A percentile compares a stretch with the other conserved stretches of the same genome.
Conservation (phyloP, 2,888 invertebrate species). For the Chymomyza fuscimana region DNA sequence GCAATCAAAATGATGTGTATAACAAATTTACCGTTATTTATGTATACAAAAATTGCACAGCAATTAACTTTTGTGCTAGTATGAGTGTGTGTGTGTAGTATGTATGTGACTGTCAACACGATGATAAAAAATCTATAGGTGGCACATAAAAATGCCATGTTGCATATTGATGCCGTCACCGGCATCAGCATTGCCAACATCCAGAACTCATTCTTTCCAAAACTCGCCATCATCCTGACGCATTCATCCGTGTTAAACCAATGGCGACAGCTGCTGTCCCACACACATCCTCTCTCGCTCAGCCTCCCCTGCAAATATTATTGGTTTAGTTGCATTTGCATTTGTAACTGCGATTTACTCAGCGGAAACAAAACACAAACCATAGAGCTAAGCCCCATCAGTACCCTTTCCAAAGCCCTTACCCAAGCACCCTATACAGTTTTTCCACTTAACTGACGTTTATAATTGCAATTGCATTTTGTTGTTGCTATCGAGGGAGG, state of each 20-base stretch:
- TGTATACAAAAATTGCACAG: constrained; percentile 73
- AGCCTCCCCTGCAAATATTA: constrained; percentile 49
- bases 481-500: neutral
- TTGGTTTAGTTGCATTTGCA: constrained; percentile 75
- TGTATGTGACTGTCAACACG: constrained; percentile 12
- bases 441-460: constrained; percentile 34
- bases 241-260: constrained; percentile 49
- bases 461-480: constrained; percentile 45
- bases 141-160: constrained; percentile 51
- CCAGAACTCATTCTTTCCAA: neutral
- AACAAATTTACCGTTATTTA: constrained; percentile 74
- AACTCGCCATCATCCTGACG: neutral
- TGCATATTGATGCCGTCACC: constrained; percentile 50
- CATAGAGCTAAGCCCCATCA: constrained; percentile 28
- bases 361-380: constrained; percentile 69
- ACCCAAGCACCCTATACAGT: constrained; percentile 26
- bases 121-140: constrained; percentile 35
- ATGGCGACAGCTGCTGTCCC: constrained; percentile 47
- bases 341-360: constrained; percentile 71
- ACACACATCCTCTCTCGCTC: constrained; percentile 11
- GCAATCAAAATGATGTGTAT: constrained; percentile 74
- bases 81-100: constrained; percentile 26
- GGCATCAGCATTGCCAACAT: neutral
- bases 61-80: constrained; percentile 61
- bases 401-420: neutral